Evolutionary conservation across 2,113 vertebrate species (phyloP), one percentile per base, ranked within the genome.

Genomic region (Malurus cyaneus): DNA sequence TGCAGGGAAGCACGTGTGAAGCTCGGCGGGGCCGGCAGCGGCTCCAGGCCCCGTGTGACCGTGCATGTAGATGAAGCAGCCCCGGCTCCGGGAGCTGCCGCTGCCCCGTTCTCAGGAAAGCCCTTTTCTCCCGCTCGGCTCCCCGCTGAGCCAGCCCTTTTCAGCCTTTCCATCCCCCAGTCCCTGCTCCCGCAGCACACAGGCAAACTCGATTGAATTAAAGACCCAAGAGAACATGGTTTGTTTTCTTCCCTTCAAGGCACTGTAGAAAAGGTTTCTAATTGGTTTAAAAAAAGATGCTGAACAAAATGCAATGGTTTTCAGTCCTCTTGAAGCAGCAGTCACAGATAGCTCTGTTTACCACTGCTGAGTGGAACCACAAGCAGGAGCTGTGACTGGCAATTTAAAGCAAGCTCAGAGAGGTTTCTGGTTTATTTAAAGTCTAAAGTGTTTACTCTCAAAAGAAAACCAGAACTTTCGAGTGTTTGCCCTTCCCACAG

Each of bases 61-160:
- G 98, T 99, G 99, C 99, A 99, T 99, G 99, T 98, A 98, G 99
- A 99, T 99, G 99, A 99, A 98, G 98, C 98, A 97, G 97, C 98
- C 98, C 97, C 98, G 95, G 98, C 97, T 97, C 91, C 97, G 96
- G 86, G 97, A 96, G 98, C 98, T 98, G 98, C 98, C 97, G 98
- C 98, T 97, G 98, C 98, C 96, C 97, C 93, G 98, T 98, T 98
- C 98, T 99, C 99, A 99, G 98, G 98, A 98, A 98, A 98, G 97
- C 96, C 98, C 97, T 98, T 99, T 98, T 98, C 98, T 98, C 71
- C 89, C 1, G 95, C 97, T 92, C 46, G 98, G 98, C 99, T 97
- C 98, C 99, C 99, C 79, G 98, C 99, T 99, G 99, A 97, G 99
- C 91, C 95, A 98, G 96, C 80, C 98, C 98, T 98, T 99, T 98